Evolutionary conservation across 1,140 invertebrate genomes (phyloP), one percentile per base, ranked within the genome.

Genomic region (Atta texana): DNA sequence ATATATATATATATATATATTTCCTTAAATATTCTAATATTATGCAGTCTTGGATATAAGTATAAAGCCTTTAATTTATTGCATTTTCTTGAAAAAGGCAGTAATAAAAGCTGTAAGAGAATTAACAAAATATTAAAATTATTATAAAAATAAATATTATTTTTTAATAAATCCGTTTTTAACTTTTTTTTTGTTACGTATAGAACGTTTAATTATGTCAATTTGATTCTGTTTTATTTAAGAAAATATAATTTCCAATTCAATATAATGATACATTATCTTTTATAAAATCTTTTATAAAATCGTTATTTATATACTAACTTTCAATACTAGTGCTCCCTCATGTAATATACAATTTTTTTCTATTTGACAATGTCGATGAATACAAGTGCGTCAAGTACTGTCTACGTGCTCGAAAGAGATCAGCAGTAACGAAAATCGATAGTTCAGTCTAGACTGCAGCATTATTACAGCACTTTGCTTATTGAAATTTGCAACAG

Each of bases 361-460:
- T 49, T 78, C 12, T 63, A 49, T 77, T 63, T 31, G 12, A 61
- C 16, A 49, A 77, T 18, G 10, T 16, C 14, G 75, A 31, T 10
- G 31, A 31, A n/a, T 51, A 28, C 59, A n/a, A 64, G 44, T 64
- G 24, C 39, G 14, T 49, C 59, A 49, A 78, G 21, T 64, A 12
- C 24, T 16, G 16, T 21, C 57, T 49, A n/a, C 12, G 59, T 64
- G 18, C 44, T 49, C 3, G 75, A 31, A 66, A 59, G 75, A 44
- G 66, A 78, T 78, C 75, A 44, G 59, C 34, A 64, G 28, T 78
- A 78, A 78, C 44, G 75, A 24, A 78, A 78, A 78, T 78, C 75
- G 59, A 78, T 78, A 78, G 59, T 51, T 51, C 44, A 34, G 75
- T 78, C 75, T 78, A 78, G 75, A 78, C 39, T 51, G 39, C 24